Conservation (phyloP, 2,113 vertebrate genomes). For the Heterotis niloticus region DNA sequence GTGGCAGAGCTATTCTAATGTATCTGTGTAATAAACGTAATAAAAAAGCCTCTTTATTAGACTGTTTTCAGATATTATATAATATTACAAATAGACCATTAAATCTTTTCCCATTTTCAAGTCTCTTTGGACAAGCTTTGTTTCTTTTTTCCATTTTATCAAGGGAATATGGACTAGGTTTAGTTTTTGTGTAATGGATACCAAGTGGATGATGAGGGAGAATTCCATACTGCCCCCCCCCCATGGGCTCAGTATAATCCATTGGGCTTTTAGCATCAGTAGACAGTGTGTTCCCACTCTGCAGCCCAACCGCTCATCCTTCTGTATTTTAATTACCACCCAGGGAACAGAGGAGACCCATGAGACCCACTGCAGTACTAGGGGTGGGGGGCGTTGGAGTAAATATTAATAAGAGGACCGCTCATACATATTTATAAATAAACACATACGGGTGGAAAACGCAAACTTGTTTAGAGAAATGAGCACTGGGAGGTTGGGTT, state of each 20-base stretch:
- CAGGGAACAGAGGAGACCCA: conserved; percentile 12
- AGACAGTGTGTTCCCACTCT: conserved; percentile 5
- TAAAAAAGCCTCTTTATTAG: neutral
- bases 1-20: too few relatives aligned
- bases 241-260: conserved; percentile 12
- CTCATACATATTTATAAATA: conserved; percentile 31
- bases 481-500: neutral
- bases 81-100: conserved; percentile 6
- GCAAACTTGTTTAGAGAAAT: neutral
- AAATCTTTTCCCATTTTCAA: conserved; percentile 10
- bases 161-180: conserved; percentile 1
- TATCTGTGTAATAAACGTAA: too few relatives aligned
- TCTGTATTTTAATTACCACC: conserved; percentile 25
- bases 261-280: conserved; percentile 5
- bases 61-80: neutral
- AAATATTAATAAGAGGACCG: conserved; percentile 23
- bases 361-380: neutral
- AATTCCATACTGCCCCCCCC: neutral
- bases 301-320: conserved; percentile 4
- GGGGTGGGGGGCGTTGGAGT: neutral
- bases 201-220: neutral
- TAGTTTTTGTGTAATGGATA: neutral
- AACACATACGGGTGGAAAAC: conserved; percentile 9
- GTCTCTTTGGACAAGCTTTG: neutral
- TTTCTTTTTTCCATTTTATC: neutral